These are phyloP conservation scores for Ciconia maguari DNA, from an alignment of 2,113 vertebrate species.

Conservation along the genomic window DNA sequence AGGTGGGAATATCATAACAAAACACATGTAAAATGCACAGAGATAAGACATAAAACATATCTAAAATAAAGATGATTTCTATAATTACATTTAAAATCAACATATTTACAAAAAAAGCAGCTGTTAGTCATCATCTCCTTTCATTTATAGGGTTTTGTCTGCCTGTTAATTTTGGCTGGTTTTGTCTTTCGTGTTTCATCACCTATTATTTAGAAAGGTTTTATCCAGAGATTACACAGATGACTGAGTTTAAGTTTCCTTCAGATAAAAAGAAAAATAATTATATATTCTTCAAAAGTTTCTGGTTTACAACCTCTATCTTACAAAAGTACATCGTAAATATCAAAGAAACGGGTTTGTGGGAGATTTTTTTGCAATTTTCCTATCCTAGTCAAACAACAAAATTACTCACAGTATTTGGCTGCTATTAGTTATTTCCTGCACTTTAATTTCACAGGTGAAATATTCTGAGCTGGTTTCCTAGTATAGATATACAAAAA, in stretches of 20 bases:
- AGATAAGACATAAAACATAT: background rate
- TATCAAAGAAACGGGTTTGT: background rate
- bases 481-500: background rate
- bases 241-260: background rate
- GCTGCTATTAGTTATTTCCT: background rate
- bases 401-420: background rate
- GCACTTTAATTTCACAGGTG: slow-evolving; percentile 14
- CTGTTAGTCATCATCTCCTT: background rate
- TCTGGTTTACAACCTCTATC: background rate
- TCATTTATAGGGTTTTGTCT: background rate
- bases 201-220: background rate
- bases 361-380: background rate
- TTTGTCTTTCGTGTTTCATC: background rate
- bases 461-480: background rate
- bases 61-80: background rate
- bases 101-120: background rate
- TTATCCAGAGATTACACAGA: background rate
- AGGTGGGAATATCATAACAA: background rate
- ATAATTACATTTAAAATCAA: background rate
- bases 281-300: background rate
- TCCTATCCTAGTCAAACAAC: background rate
- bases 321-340: background rate
- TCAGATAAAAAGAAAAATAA: background rate
- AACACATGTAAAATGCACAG: background rate
- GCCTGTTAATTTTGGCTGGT: background rate